Percentiles rank a stretch among this genome's conserved stretches.
phyloP scores from a whole-genome alignment of 2,888 invertebrate genomes.

The Caenorhabditis doughertyi region DNA sequence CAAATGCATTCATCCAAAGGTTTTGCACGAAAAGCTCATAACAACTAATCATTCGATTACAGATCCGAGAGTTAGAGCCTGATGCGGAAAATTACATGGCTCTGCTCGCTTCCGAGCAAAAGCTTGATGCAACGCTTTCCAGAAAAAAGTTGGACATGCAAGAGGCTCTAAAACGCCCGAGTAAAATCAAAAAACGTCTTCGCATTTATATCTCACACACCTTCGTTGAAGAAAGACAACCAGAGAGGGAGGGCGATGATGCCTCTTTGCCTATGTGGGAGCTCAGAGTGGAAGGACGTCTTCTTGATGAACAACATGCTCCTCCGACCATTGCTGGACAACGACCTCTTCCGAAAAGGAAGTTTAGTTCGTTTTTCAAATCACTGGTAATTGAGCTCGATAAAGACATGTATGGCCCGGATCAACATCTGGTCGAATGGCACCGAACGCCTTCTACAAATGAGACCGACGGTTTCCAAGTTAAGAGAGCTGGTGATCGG shows the following conservation, averaged over 20 bases:
- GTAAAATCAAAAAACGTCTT: slow-evolving; percentile 95
- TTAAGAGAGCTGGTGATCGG: slow-evolving; percentile 96
- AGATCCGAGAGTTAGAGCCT: slow-evolving; percentile 90
- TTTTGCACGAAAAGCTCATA: slow-evolving; percentile 22
- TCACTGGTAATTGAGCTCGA: slow-evolving; percentile 98
- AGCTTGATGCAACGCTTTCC: slow-evolving; percentile 98
- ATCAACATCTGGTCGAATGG: slow-evolving; percentile 99
- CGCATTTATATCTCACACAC: slow-evolving; percentile 99
- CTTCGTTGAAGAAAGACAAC: slow-evolving; percentile 92
- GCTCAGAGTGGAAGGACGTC: slow-evolving; percentile 95
- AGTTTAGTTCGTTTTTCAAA: slow-evolving; percentile 99
- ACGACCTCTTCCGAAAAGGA: slow-evolving; percentile 86
- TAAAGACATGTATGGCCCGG: slow-evolving; percentile 98
- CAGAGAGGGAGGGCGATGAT: slow-evolving; percentile 82
- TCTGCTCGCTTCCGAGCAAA: slow-evolving; percentile 95
- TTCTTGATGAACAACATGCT: slow-evolving; percentile 87
- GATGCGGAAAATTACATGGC: slow-evolving; percentile 99
- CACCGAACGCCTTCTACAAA: slow-evolving; percentile 98
- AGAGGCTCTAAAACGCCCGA: slow-evolving; percentile 96
- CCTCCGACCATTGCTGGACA: background rate
- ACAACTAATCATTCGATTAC: background rate
- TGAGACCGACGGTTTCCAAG: slow-evolving; percentile 90
- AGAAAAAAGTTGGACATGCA: slow-evolving; percentile 94
- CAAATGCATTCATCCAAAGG: slow-evolving; percentile 78
- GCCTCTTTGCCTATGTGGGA: slow-evolving; percentile 89